Evolutionary conservation across 2,113 vertebrate species (phyloP).

Genomic region (Sylvilagus bachmani): DNA sequence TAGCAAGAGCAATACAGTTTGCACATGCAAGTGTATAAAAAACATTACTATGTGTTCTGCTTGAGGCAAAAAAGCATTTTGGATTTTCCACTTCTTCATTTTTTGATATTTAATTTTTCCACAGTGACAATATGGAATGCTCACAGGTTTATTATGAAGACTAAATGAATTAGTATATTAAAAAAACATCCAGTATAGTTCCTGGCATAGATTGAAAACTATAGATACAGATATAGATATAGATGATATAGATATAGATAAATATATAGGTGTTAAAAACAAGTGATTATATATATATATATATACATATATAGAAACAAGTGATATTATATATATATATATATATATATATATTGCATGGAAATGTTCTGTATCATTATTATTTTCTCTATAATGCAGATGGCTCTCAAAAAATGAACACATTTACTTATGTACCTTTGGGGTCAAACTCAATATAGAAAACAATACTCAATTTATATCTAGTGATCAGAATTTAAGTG

Average conservation of each 20-base stretch:
- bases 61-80: neutral
- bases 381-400: neutral
- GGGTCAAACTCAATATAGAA: neutral
- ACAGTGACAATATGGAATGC: neutral
- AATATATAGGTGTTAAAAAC: no score
- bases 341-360: neutral
- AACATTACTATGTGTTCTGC: neutral
- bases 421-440: neutral
- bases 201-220: neutral
- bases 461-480: neutral
- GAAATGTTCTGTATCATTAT: neutral
- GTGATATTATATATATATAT: no score
- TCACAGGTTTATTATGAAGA: neutral
- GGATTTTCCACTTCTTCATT: neutral
- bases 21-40: neutral
- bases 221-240: neutral
- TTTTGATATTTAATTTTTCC: constrained; percentile 13
- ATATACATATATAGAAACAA: no score
- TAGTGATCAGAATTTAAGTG: constrained; percentile 26
- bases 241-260: no score
- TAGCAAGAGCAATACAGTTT: neutral
- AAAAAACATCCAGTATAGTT: neutral
- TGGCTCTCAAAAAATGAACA: neutral
- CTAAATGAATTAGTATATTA: neutral
- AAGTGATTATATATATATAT: no score